Evolutionary conservation across 2,113 vertebrate genomes (phyloP), one percentile per base, ranked within the genome.

Genomic region (Corythaixoides concolor): DNA sequence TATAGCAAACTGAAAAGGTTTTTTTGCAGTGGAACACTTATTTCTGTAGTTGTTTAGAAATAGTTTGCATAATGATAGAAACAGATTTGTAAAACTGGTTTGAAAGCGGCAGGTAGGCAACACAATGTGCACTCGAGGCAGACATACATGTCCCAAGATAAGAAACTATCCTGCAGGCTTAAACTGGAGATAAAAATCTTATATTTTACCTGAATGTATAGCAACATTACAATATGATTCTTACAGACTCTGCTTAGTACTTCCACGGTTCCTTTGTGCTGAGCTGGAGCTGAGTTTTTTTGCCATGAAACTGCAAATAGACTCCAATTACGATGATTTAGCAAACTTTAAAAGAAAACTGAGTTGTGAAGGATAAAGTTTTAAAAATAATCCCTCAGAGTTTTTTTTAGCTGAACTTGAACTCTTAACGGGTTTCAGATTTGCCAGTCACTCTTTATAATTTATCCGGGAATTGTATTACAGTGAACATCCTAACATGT

Each of bases 381-480:
- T 89, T 93, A 93, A 94, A 95, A 97, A 94, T 93, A 95, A 89
- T 72, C 27, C 11, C 43, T 73, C 28, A 3, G 23, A 13, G 4
- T 0, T 28, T 88, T 93, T 90, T 95, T 93, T 62, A 95, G 67
- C 78, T 88, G 84, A 91, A 94, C 91, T 95, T 95, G 92, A 92
- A 95, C 92, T 89, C 77, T 66, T 82, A 80, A 74, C 0, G 1
- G 33, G 30, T 83, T 92, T 95, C 70, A 88, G 81, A 83, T 94
- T 95, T 94, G 80, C 87, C 74, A 85, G 91, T 76, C 24, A 32
- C 41, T 76, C 56, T 4, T 95, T 94, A 87, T 73, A 66, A 95
- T 94, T 97, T 97, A 96, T 93, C 95, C 85, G 90, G 96, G 88
- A 96, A 96, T 96, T 95, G 92, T 96, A 49, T 73, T 96, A 30